Evolutionary conservation across 2,888 invertebrate species (phyloP).

Genomic region (Xiphydria camelus): DNA sequence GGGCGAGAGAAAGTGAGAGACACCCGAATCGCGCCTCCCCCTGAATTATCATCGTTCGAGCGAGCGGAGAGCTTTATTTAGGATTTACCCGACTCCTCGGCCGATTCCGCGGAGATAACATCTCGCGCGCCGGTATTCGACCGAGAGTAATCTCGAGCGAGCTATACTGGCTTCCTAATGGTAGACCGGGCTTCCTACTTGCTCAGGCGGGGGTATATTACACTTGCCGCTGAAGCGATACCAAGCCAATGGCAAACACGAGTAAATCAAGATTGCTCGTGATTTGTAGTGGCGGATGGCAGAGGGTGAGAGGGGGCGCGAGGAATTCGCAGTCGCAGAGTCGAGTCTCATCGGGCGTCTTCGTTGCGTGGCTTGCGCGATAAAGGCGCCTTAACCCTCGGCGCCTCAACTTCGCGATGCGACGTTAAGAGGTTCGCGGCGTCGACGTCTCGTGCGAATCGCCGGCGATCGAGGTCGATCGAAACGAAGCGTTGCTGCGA

Average conservation of each 20-base stretch:
- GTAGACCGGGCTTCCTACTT: conserved; percentile 42
- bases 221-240: conserved; percentile 49
- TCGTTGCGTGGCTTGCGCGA: too few relatives aligned
- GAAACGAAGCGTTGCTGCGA: too few relatives aligned
- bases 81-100: conserved; percentile 26
- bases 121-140: too few relatives aligned
- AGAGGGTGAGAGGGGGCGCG: too few relatives aligned
- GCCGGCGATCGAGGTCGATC: too few relatives aligned
- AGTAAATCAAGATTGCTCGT: conserved; percentile 57
- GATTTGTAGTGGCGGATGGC: conserved; percentile 47
- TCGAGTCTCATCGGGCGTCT: too few relatives aligned
- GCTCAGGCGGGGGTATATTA: conserved; percentile 42
- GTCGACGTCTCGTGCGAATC: conserved; percentile 16
- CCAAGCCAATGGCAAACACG: conserved; percentile 56
- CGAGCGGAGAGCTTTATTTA: conserved; percentile 20
- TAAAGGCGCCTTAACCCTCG: too few relatives aligned
- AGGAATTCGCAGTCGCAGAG: too few relatives aligned
- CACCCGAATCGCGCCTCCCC: too few relatives aligned
- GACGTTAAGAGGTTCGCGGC: conserved; percentile 15
- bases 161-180: conserved; percentile 50
- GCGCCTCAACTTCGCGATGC: too few relatives aligned
- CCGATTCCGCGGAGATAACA: too few relatives aligned
- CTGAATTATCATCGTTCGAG: conserved; percentile 8
- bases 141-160: conserved; percentile 15
- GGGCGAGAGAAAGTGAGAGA: too few relatives aligned